Base-by-base conservation (phyloP, 2,797 vertebrate species). In the Selene dorsalis region DNA sequence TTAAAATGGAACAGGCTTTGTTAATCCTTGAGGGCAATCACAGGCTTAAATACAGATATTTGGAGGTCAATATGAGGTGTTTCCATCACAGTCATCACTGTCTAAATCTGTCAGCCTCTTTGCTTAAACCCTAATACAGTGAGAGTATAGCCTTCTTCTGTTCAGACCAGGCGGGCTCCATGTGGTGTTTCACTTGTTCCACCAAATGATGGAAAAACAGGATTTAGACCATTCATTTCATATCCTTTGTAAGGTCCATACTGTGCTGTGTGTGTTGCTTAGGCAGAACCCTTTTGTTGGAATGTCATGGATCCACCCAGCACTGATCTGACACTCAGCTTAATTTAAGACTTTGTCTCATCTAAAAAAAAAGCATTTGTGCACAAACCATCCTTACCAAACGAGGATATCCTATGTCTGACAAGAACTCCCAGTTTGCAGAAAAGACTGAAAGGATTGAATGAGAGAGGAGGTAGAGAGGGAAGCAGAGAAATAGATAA, bases 361-460 rank as follows among this genome's bases (percentile, higher is more conserved):
- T 26, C 60, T n/a, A 47, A 43, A 17, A 26, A 41, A 55, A 53
- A 32, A 85, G 56, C 57, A 75, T 47, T 8, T 11, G 80, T 45
- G 56, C 63, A 84, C 65, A 62, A 88, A 77, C 14, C 17, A 26
- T 85, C 74, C 93, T 94, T 93, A 94, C 93, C 93, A 93, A 95
- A 95, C 74, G 95, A 86, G 53, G 94, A 95, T 85, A 95, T 95
- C 93, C 94, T 94, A 89, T 95, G 93, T 92, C 97, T 97, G 96
- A 98, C 96, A 96, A 95, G 93, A 91, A 95, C 94, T 87, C 93
- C 94, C 69, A 95, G 93, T 92, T 95, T 95, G 92, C 94, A 95
- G 92, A 95, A 95, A 88, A 95, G 93, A 91, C 95, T 95, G 86
- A 93, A 92, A 92, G 82, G 86, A 84, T 81, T 79, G 48, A 84